Evolutionary conservation across 2,888 invertebrate species (phyloP).

Genomic region (Aricia artaxerxes): DNA sequence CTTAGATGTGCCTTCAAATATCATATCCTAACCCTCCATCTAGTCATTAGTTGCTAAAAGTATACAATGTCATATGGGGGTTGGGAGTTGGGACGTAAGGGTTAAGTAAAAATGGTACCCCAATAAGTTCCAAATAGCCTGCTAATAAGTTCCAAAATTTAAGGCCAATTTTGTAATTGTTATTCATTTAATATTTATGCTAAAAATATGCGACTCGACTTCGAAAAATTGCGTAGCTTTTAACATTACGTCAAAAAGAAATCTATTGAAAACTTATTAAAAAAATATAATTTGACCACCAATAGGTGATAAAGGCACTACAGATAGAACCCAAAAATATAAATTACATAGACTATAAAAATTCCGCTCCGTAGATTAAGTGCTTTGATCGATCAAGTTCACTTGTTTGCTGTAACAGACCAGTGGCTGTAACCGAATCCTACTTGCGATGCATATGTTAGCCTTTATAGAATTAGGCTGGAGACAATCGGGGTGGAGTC

Average conservation of each 20-base stretch:
- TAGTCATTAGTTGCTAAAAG: conserved; percentile 47
- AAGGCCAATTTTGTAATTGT: neutral
- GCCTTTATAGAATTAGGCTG: conserved; percentile 1
- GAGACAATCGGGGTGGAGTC: conserved; percentile 43
- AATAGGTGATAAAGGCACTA: too few species aligned
- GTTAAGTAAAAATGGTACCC: neutral
- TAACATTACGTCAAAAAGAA: too few species aligned
- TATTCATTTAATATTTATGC: too few species aligned
- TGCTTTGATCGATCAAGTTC: neutral
- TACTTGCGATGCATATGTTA: conserved; percentile 4
- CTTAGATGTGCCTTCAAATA: conserved; percentile 77
- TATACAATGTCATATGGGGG: conserved; percentile 44
- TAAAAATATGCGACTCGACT: too few species aligned
- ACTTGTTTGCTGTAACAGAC: neutral
- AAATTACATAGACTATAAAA: neutral
- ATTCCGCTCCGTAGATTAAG: neutral
- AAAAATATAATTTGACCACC: too few species aligned
- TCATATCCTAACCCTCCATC: conserved; percentile 61
- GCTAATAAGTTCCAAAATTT: neutral
- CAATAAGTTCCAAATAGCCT: neutral
- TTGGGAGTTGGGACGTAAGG: neutral
- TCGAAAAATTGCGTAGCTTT: too few species aligned
- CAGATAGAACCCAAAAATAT: too few species aligned
- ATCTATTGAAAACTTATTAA: too few species aligned
- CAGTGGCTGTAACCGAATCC: neutral